Percentiles rank a stretch among this genome's conserved stretches.
These are phyloP conservation scores for Sialis lutaria DNA, from an alignment of 2,888 invertebrate species.

Conservation along the genomic window DNA sequence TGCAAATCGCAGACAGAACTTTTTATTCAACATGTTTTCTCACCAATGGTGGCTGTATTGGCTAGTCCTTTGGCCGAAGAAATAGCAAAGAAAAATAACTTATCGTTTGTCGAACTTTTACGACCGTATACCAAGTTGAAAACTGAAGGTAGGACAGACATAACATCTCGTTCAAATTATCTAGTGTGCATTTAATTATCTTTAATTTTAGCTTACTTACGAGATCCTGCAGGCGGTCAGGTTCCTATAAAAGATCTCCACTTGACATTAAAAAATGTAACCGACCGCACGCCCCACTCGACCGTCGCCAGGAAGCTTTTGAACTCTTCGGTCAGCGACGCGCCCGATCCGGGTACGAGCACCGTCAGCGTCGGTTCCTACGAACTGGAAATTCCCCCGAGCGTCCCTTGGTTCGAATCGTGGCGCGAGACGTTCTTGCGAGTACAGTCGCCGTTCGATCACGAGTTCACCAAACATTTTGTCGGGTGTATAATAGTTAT, in stretches of 20 bases:
- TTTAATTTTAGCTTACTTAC: conserved; percentile 49
- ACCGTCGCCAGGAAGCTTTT: conserved; percentile 68
- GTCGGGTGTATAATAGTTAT: conserved; percentile 65
- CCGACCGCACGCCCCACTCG: conserved; percentile 64
- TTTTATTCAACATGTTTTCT: conserved; percentile 78
- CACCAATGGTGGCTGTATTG: conserved; percentile 74
- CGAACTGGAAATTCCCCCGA: conserved; percentile 50
- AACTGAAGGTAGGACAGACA: conserved; percentile 42
- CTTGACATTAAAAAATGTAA: conserved; percentile 65
- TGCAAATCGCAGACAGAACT: conserved; percentile 59
- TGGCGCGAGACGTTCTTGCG: conserved; percentile 86
- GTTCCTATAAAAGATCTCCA: conserved; percentile 60
- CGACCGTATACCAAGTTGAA: conserved; percentile 73
- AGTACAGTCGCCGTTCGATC: conserved; percentile 79
- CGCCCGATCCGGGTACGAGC: conserved; percentile 17
- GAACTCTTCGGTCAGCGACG: conserved; percentile 30
- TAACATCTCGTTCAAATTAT: conserved; percentile 6
- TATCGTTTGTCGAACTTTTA: conserved; percentile 74
- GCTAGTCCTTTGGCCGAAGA: conserved; percentile 69
- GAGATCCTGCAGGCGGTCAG: conserved; percentile 61
- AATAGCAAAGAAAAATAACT: conserved; percentile 76
- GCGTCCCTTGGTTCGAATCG: conserved; percentile 88
- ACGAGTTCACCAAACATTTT: conserved; percentile 88
- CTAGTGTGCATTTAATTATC: conserved; percentile 8
- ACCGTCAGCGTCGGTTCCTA: conserved; percentile 23